Percentiles rank a stretch among this genome's conserved stretches.
Evolutionary conservation across 1,140 invertebrate species (phyloP).

Genomic region (Macrosteles quadrilineatus): DNA sequence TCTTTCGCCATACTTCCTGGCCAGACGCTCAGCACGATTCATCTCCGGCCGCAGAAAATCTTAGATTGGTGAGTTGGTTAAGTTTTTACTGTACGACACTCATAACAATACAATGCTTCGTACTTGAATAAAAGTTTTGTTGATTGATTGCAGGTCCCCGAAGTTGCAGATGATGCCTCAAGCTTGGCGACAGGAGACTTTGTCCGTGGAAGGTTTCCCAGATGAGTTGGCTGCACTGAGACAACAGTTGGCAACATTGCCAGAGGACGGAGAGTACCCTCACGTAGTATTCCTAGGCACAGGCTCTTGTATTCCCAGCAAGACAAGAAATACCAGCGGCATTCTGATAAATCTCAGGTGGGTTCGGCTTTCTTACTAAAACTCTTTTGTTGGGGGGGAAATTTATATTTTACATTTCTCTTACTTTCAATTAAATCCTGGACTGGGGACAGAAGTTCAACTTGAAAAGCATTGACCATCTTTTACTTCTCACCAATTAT

Average conservation of each 20-base stretch:
- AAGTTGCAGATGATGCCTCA: constrained; percentile 61
- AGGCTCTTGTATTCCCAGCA: constrained; percentile 89
- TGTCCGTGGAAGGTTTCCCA: constrained; percentile 61
- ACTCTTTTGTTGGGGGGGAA: too few relatives aligned
- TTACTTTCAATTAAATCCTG: too few relatives aligned
- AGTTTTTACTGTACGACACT: too few relatives aligned
- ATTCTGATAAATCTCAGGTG: constrained; percentile 77
- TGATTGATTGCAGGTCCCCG: constrained; percentile 46
- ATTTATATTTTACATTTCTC: too few relatives aligned
- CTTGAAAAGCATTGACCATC: too few relatives aligned
- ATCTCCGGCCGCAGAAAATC: constrained; percentile 62
- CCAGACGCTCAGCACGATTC: constrained; percentile 55
- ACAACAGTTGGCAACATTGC: constrained; percentile 46
- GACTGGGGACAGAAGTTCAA: too few relatives aligned
- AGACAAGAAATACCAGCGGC: constrained; percentile 86
- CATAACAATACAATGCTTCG: neutral
- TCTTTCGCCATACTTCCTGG: constrained; percentile 37
- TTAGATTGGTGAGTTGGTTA: constrained; percentile 55
- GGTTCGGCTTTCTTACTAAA: too few relatives aligned
- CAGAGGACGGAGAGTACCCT: constrained; percentile 59
- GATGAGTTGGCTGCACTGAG: constrained; percentile 55
- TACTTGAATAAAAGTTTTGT: constrained; percentile 28
- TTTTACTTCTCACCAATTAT: too few relatives aligned
- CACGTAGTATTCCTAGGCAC: constrained; percentile 90
- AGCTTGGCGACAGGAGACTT: constrained; percentile 68